Base-by-base conservation (phyloP, 2,888 invertebrate genomes). In the Abscondita cerata region DNA sequence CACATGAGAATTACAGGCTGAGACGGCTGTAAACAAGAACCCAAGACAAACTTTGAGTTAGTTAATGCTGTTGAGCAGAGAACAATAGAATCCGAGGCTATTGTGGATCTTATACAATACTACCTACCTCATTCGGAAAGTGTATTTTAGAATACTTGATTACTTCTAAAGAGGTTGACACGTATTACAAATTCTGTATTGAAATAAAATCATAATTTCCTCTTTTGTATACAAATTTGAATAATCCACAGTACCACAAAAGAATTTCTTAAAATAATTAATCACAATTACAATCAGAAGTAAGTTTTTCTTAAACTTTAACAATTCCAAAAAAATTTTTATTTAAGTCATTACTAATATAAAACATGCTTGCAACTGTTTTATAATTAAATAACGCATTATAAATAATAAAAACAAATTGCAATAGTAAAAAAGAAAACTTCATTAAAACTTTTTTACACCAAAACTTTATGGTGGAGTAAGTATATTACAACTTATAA, bases 1-100 rank as follows among this genome's bases (percentile, higher is more conserved):
- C 72, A 73, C 71, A 72, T 73, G 72, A 71, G 73, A 73, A 74
- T 73, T 74, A 72, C 71, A 68, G 67, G 67, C 68, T 68, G 69
- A 72, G 68, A 68, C 69, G 66, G 68, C 66, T 70, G 73, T 73
- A 73, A 74, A 74, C 74, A 73, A 73, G 70, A 69, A 70, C 70
- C 71, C 70, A 72, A 72, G 73, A 74, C 73, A 74, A 74, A 73
- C 72, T 72, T 68, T 64, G 69, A 72, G 72, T 73, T 70, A 72
- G 72, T 72, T 72, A 72, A 74, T 72, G 70, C 72, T 64, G 56
- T 40, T 34, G 46, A 62, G 60, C 56, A 50, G 56, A 56, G 64
- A 65, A 65, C 65, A 65, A 65, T 65, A 54, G 62, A 62, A 61
- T 53, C 33, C 44, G 51, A 48, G 62, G 62, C 59, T 55, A 65